A percentile compares a stretch with the other conserved stretches of the same genome.
phyloP scores from a whole-genome alignment of 2,888 invertebrate species.

The Empis livida region DNA sequence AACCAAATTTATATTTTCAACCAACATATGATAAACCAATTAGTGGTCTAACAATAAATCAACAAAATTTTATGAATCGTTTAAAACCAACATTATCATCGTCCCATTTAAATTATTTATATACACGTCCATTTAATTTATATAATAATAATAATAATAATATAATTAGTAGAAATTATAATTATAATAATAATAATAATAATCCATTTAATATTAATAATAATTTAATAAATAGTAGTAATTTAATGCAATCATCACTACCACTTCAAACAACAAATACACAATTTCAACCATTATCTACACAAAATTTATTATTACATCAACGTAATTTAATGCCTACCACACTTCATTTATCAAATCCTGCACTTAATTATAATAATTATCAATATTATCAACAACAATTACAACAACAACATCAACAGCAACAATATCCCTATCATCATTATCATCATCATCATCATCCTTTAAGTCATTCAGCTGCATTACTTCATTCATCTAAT shows the following conservation, averaged over 20 bases:
- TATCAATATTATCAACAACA: slow-evolving; percentile 23
- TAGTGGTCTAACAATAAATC: slow-evolving; percentile 15
- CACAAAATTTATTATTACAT: slow-evolving; percentile 14
- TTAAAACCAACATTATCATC: slow-evolving; percentile 32
- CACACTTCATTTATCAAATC: slow-evolving; percentile 33
- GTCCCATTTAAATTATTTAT: slow-evolving; percentile 25
- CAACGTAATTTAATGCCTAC: slow-evolving; percentile 30
- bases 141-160: not conserved
- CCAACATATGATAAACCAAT: slow-evolving; percentile 16
- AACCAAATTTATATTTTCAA: slow-evolving; percentile 36
- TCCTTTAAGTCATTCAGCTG: slow-evolving; percentile 1
- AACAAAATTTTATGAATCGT: slow-evolving; percentile 14
- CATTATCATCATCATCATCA: slow-evolving; percentile 21
- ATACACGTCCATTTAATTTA: slow-evolving; percentile 8
- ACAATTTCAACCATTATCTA: slow-evolving; percentile 23
- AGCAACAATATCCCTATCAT: slow-evolving; percentile 32
- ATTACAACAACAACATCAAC: slow-evolving; percentile 18
- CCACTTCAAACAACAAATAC: slow-evolving; percentile 19
- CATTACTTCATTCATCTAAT: not conserved
- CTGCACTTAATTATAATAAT: slow-evolving; percentile 23
- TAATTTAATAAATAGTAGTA: not conserved
- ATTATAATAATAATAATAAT: not conserved
- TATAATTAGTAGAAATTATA: not conserved
- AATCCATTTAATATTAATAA: slow-evolving; percentile 4
- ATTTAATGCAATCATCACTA: slow-evolving; percentile 11